Base-by-base conservation (phyloP, 2,888 invertebrate species). In the Serrognathus titanus region DNA sequence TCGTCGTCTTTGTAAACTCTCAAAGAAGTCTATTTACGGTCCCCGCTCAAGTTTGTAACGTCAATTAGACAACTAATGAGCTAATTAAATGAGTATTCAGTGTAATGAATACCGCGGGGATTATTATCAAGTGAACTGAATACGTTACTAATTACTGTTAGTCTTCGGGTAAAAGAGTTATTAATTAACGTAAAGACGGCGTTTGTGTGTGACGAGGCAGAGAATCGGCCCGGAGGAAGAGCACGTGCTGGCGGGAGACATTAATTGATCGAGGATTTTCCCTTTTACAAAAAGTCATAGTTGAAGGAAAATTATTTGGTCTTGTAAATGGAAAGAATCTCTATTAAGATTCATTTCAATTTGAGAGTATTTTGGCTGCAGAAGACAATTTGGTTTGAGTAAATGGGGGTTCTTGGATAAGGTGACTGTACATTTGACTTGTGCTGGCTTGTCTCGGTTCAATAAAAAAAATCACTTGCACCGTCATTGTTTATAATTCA, bases 1-100 rank as follows among this genome's bases (percentile, higher is more conserved):
- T 43, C 12, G 16, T 43, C 43, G 43, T 43, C 43, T 43, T 43
- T 38, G n/a, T 49, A n/a, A 35, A 36, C 16, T 49, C 38, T 49
- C 49, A 49, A 49, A 49, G 49, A 49, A 49, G 13, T 49, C 10
- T 20, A 38, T 38, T 49, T 49, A 38, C 11, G 11, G 54, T 59
- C 55, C 60, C 63, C 59, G 64, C 67, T 68, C 68, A 71, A 75
- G 73, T 75, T 75, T 73, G 75, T 69, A 75, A 75, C 76, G 76
- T 77, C 78, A 79, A 78, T 79, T 78, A 78, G 76, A 76, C 74
- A 76, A 74, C 78, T 79, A 78, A 78, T 78, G 79, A 79, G 78
- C 77, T 79, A 78, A 78, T 79, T 79, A 79, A 79, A 79, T 76
- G 77, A 74, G 76, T 76, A 79, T 78, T 79, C 76, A 78, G 72